Evolutionary conservation across 2,113 vertebrate genomes (phyloP), one percentile per base, ranked within the genome.

Genomic region (Dipodomys spectabilis): DNA sequence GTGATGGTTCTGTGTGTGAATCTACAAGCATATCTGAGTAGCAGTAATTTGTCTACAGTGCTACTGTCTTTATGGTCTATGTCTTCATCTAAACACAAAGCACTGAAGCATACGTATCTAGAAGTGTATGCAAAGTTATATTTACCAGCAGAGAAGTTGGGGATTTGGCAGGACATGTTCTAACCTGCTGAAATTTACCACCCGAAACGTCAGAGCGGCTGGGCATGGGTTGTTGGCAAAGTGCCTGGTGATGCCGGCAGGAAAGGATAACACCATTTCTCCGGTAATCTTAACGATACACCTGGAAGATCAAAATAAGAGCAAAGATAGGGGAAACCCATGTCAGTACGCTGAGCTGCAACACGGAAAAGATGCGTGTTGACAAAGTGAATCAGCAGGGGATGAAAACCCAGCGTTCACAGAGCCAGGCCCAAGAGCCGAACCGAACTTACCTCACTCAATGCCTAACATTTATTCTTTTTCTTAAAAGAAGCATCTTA

Each of bases 131-230:
- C 87, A 95, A 91, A 96, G 90, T 91, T 64, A 93, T 97, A 97
- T 97, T 98, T 98, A 99, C 99, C 99, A 99, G 99, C 99, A 99
- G 95, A 99, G 99, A 92, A 99, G 99, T 98, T 99, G 99, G 7
- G 99, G 99, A 95, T 99, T 99, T 96, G 99, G 99, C 96, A 99
- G 98, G 96, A 99, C 99, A 62, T 99, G 99, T 98, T 99, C 99
- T 98, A 99, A 98, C 92, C 98, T 96, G 98, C 96, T 98, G 98
- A 98, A 99, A 98, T 99, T 99, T 93, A 98, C 98, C 97, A 99
- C 99, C 0, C 98, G 99, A 95, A 99, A 99, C 78, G 99, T 99
- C 97, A 99, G 99, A 93, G 99, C 97, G 0, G 99, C 98, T 2
- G 99, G 99, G n/a, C 98, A 94, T 0, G 99, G 99, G 94, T 99